Evolutionary conservation across 2,888 invertebrate genomes (phyloP), one percentile per base, ranked within the genome.

Genomic region (Aleiodes testaceus): DNA sequence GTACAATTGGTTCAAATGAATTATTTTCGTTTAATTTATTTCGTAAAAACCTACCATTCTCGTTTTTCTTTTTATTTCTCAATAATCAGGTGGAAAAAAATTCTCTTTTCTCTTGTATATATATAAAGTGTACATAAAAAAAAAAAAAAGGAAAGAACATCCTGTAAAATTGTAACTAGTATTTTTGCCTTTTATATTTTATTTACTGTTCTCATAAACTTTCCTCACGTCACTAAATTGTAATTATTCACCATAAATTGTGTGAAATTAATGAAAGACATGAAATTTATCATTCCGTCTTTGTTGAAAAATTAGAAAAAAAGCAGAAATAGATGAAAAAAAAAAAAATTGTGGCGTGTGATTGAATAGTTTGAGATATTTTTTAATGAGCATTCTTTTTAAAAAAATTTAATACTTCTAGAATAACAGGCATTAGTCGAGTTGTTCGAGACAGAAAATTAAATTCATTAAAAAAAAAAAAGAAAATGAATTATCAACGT

Each of bases 41-140:
- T 36, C 36, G 66, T 5, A 72, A 69, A 72, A 66, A 69, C 70
- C 65, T 70, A 72, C 36, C 36, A 36, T n/a, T n/a, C n/a, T n/a
- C 3, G 3, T 36, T 36, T 36, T 36, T 36, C 9, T 36, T 36
- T 36, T 20, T 14, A 45, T 61, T n/a, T 12, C 22, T 3, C 4
- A 22, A 53, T 12, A 30, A 61, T 72, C 63, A n/a, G n/a, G n/a
- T n/a, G n/a, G n/a, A n/a, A n/a, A n/a, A n/a, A n/a, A n/a, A n/a
- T n/a, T n/a, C n/a, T n/a, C n/a, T n/a, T 77, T 79, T 79, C 73
- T 78, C 76, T 74, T 82, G 81, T 83, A 81, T 79, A 82, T 83
- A 81, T 79, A 82, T 81, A 81, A 78, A 78, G 79, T 83, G 82
- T 82, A 82, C 78, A 82, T 81, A 82, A 26, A 5, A 26, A 26